Conservation (phyloP, 1,140 invertebrate genomes). For the Hycleus cichorii region DNA sequence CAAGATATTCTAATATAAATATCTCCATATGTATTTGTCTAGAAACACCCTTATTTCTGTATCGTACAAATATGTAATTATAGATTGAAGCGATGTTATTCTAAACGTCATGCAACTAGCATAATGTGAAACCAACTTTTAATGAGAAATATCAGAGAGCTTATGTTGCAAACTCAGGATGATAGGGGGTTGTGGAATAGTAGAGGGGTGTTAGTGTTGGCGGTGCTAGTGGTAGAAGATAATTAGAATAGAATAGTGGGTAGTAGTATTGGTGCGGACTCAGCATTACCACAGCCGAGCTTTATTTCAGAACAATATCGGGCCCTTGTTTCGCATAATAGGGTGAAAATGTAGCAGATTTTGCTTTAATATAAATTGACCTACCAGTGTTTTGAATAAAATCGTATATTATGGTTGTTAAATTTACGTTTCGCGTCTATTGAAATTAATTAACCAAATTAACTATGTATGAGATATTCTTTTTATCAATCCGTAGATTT, state of each 20-base stretch:
- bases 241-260: slow-evolving; percentile 8
- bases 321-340: slow-evolving; percentile 16
- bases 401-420: slow-evolving; percentile 6
- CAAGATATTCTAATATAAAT: no score
- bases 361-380: slow-evolving; percentile 1
- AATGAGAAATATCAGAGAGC: slow-evolving; percentile 16
- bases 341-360: slow-evolving; percentile 18
- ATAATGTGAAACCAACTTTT: slow-evolving; percentile 9
- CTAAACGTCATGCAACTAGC: no score
- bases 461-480: neutral
- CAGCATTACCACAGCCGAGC: slow-evolving; percentile 5
- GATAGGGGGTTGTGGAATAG: no score
- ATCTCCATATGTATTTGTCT: no score
- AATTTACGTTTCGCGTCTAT: slow-evolving; percentile 9
- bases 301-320: slow-evolving; percentile 8
- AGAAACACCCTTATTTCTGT: no score
- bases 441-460: neutral
- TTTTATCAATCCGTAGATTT: neutral
- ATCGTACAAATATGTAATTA: no score
- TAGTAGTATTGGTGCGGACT: slow-evolving; percentile 4
- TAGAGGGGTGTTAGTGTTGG: no score
- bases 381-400: neutral
- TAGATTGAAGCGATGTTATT: no score
- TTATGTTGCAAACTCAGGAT: slow-evolving; percentile 11
- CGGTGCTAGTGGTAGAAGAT: neutral